Evolutionary conservation across 2,797 vertebrate species (phyloP), one percentile per base, ranked within the genome.

Genomic region (Sylvia borin): DNA sequence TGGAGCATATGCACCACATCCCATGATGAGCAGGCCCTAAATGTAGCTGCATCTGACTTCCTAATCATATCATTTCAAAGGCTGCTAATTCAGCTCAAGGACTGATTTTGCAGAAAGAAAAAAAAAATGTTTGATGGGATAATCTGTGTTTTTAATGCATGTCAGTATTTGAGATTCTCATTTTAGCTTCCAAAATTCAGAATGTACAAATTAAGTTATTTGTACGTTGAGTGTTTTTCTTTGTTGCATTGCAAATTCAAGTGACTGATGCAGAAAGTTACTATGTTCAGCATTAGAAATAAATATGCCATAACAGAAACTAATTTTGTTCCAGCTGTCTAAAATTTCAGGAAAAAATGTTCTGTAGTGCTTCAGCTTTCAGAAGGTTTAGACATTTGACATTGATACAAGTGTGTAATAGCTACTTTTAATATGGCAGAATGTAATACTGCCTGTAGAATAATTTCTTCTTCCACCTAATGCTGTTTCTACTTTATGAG

Each of bases 221-320:
- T 87, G 74, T 89, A 70, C 36, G 66, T 70, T n/a, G 38, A 92
- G 48, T 58, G 62, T 62, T 91, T 92, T 57, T 65, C 60, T 88
- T 76, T 89, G 85, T 87, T 88, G 76, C 64, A 57, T 77, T 77
- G 45, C 84, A 90, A 16, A 85, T 80, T 74, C 86, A 79, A 76
- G 81, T 64, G 68, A 90, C 38, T 80, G 84, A 80, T 85, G 84
- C 54, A 58, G 62, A 91, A 91, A 94, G 70, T 68, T 48, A 29
- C 64, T 82, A 4, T 65, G 75, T 87, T 91, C 70, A 93, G 64
- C 53, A 51, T 74, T 89, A 80, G 71, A 79, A 92, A 92, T 64
- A 92, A 95, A 89, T 87, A 68, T 24, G 83, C 57, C 61, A 50
- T 91, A 93, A 82, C 73, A 94, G 90, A 86, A 94, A 90, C 54